phyloP scores from a whole-genome alignment of 2,797 vertebrate genomes.

The Typhlichthys subterraneus region DNA sequence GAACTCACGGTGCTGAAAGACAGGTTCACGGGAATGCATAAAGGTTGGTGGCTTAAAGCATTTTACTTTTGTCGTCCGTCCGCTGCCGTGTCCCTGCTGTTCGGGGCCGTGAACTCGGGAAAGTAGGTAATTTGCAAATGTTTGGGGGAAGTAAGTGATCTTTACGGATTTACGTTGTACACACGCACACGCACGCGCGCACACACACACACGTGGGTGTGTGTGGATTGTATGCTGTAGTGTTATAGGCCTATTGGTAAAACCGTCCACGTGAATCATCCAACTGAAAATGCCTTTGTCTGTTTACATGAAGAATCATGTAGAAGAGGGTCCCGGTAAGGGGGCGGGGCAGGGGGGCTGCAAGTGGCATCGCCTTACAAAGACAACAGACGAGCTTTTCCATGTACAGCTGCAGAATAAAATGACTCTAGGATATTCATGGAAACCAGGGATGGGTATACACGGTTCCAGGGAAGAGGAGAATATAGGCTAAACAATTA shows the following conservation, averaged over 20 bases:
- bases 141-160: constrained; percentile 55
- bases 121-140: constrained; percentile 61
- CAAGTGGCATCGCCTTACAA: constrained; percentile 3
- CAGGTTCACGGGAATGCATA: constrained; percentile 98
- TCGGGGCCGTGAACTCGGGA: constrained; percentile 34
- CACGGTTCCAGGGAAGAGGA: constrained; percentile 33
- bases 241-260: constrained; percentile 62
- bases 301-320: constrained; percentile 72
- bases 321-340: constrained; percentile 48
- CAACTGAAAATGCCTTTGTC: constrained; percentile 71
- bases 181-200: constrained; percentile 1
- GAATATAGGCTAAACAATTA: constrained; percentile 48
- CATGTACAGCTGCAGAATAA: constrained; percentile 34
- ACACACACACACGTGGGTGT: constrained; percentile 13
- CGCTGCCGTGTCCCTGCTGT: constrained; percentile 35
- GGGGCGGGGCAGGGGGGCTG: constrained; percentile 53
- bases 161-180: constrained; percentile 3
- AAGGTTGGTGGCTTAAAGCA: constrained; percentile 82
- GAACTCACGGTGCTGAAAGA: constrained; percentile 99
- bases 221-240: constrained; percentile 32
- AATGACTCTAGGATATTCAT: constrained; percentile 1
- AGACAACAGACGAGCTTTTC: constrained; percentile 19
- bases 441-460: constrained; percentile 24
- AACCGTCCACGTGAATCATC: constrained; percentile 72
- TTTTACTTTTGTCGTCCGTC: constrained; percentile 20